Evolutionary conservation across 2,888 invertebrate species (phyloP), one percentile per base, ranked within the genome.

Genomic region (Sialis fuliginosa): DNA sequence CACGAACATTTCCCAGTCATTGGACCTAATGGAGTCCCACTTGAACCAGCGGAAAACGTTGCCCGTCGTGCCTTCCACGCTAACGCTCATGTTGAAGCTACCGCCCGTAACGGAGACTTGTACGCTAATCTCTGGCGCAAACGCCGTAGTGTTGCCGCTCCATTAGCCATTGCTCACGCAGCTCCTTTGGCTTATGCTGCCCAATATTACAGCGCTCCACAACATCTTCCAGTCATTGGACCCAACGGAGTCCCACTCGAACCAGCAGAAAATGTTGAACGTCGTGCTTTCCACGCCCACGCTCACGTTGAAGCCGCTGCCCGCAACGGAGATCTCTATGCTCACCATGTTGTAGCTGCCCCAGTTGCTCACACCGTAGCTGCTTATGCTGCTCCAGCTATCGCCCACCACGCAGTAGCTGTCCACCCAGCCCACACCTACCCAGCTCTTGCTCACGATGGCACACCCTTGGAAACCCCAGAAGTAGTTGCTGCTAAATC

Each of bases 61-160:
- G 47, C 42, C 31, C 42, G 35, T 1, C 47, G 47, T n/a, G 47
- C 42, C 7, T 31, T 12, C 3, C 47, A 47, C 31, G 47, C 47
- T 12, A 30, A 12, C 8, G 39, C 39, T 22, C 45, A 37, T 6
- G 31, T 31, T 32, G 45, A 37, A 37, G 45, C 45, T 32, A 30
- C 22, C 10, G 39, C 35, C 6, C 45, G 45, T 32, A 45, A 45
- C 33, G 45, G 39, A 7, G 32, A 45, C 31, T 33, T 37, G 9
- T 12, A 31, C 32, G 68, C 68, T 46, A 69, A 70, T 12, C 7
- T 35, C 13, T 6, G n/a, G 12, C 37, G 37, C 12, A n/a, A 37
- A 6, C 37, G 37, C 12, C 37, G 37, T 37, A 12, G 37, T 10
- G 12, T 37, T 10, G n/a, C 12, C 12, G 7, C 37, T 37, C 37